Percentiles rank a stretch among this genome's conserved stretches.
These are phyloP conservation scores for Lissocephala sabroskyi DNA, from an alignment of 2,888 invertebrate species.

Conservation along the genomic window DNA sequence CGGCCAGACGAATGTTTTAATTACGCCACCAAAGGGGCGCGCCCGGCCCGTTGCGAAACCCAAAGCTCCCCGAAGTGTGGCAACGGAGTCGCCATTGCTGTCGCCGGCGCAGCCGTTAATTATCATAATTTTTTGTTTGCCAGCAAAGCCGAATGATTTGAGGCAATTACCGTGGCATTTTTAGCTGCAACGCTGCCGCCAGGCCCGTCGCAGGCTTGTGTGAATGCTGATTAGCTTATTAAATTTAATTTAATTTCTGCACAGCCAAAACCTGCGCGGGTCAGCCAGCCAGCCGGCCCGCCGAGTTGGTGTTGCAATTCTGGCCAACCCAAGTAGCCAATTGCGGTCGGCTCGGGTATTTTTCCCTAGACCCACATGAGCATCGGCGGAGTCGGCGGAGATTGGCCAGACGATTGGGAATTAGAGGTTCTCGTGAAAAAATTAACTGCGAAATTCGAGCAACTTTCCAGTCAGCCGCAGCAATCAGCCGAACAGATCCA, in stretches of 20 bases:
- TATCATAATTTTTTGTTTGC: conserved; percentile 41
- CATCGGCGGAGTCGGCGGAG: no score
- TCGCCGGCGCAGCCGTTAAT: conserved; percentile 27
- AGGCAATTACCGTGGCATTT: conserved; percentile 43
- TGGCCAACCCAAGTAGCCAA: no score
- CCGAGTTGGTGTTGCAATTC: conserved; percentile 13
- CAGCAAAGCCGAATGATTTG: conserved; percentile 29
- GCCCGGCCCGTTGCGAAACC: no score
- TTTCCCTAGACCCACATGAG: no score
- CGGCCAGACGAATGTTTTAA: background rate
- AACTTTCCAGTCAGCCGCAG: no score
- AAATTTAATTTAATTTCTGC: conserved; percentile 30
- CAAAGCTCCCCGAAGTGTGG: no score
- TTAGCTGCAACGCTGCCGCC: conserved; percentile 9
- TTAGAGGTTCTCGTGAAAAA: no score
- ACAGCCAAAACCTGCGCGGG: conserved; percentile 26
- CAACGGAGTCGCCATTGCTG: no score
- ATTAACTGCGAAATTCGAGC: no score
- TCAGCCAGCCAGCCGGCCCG: background rate
- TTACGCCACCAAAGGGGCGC: background rate
- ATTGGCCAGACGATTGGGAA: no score
- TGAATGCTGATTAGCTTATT: conserved; percentile 32
- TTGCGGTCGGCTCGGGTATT: no score
- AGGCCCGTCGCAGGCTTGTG: conserved; percentile 6
- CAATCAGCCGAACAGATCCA: no score